Base-by-base conservation (phyloP, 2,113 vertebrate genomes). In the Zosterops japonicus region DNA sequence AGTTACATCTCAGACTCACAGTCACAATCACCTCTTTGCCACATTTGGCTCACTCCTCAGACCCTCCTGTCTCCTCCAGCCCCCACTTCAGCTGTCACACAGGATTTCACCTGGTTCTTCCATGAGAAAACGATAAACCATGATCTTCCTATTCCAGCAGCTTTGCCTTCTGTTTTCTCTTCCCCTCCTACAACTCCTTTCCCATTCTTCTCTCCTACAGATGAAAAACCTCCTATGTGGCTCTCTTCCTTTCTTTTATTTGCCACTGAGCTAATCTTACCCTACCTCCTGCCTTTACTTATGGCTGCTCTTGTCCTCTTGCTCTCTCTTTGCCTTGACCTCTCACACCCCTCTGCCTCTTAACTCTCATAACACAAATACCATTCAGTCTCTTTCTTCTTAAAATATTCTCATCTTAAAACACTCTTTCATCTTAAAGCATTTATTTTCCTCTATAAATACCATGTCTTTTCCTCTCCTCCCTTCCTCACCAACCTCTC, bases 401-500 rank as follows among this genome's bases (percentile, higher is more conserved):
- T 75, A 78, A 79, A 94, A 71, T 61, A 83, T 25, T 93, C 75
- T 68, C 41, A 67, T 55, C 33, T 86, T 82, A 55, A 93, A 94
- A 33, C 16, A 71, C 20, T 71, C 29, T 88, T 96, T 81, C 47
- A 77, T 74, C 84, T 90, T 87, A 75, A 90, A 94, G 64, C 67
- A 55, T 35, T 85, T 53, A 46, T 76, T 86, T 90, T 50, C 55
- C 50, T 83, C 63, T 80, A 68, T 68, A 85, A 87, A 87, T 67
- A 61, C 18, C 3, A 0, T 5, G 10, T 39, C 49, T 78, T 79
- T 55, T 91, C 77, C 29, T 82, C 46, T 59, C 24, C 33, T 83
- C 24, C 35, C 50, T 77, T 91, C 78, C n/a, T 70, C 82, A 80
- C 55, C 49, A 89, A 33, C 16, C 17, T 59, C 65, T 84, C 36